These are phyloP conservation scores for Prosopocoilus inquinatus DNA, from an alignment of 2,888 invertebrate genomes.

Conservation along the genomic window DNA sequence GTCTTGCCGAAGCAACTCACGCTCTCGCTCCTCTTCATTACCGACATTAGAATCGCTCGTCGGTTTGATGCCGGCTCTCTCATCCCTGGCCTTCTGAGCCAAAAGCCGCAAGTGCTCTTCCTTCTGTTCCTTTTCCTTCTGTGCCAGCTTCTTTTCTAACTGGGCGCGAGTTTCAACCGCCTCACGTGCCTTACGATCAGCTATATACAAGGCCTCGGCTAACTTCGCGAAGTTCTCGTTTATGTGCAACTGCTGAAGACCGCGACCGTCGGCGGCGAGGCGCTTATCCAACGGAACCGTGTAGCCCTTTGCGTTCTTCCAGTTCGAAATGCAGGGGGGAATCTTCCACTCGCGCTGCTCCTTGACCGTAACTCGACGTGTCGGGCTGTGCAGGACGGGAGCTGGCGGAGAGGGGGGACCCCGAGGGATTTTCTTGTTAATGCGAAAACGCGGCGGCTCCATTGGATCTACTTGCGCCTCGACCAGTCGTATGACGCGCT, in stretches of 20 bases:
- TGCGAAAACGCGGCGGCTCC: conserved; percentile 97
- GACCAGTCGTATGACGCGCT: conserved; percentile 93
- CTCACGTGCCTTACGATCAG: conserved; percentile 93
- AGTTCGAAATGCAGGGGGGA: conserved; percentile 98
- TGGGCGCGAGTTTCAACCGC: conserved; percentile 96
- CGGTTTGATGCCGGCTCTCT: conserved; percentile 78
- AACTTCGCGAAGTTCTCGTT: conserved; percentile 99
- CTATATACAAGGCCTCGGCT: conserved; percentile 96
- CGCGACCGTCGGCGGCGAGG: conserved; percentile 96
- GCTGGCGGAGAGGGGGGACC: conserved; percentile 99
- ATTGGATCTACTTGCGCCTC: conserved; percentile 95
- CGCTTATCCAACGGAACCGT: conserved; percentile 98
- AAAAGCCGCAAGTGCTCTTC: conserved; percentile 91
- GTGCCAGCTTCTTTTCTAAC: conserved; percentile 92
- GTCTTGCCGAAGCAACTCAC: conserved; percentile 84
- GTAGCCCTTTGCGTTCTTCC: conserved; percentile 98
- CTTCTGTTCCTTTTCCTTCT: conserved; percentile 97
- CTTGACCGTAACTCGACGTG: conserved; percentile 94
- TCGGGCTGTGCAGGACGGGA: conserved; percentile 97
- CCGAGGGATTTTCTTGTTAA: conserved; percentile 97
- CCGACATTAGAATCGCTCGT: conserved; percentile 52
- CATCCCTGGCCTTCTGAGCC: conserved; percentile 94
- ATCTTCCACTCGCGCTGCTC: conserved; percentile 99
- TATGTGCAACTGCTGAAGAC: conserved; percentile 94
- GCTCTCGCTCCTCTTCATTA: conserved; percentile 73